Evolutionary conservation across 2,888 invertebrate species (phyloP).

Genomic region (Drosophila bunnanda): DNA sequence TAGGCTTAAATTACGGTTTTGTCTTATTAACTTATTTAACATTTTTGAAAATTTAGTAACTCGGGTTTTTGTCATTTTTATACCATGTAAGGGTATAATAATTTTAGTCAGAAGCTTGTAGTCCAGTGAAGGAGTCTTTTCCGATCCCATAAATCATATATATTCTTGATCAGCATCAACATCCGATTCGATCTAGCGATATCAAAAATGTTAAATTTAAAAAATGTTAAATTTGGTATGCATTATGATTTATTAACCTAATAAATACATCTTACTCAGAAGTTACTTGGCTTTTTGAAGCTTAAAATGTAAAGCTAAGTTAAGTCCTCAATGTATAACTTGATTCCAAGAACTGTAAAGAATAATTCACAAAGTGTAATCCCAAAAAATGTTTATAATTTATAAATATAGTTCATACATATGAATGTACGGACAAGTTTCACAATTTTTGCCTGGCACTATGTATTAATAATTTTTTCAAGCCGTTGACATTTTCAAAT

Average conservation of each 20-base stretch:
- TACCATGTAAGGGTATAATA: too few relatives aligned
- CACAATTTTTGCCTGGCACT: not conserved
- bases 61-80: too few relatives aligned
- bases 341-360: not conserved
- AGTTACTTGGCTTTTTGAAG: not conserved
- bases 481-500: slow-evolving; percentile 38
- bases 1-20: not conserved
- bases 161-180: too few relatives aligned
- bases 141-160: too few relatives aligned
- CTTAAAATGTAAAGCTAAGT: not conserved
- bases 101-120: too few relatives aligned
- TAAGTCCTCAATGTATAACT: not conserved
- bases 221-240: too few relatives aligned
- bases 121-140: too few relatives aligned
- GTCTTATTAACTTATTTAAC: not conserved
- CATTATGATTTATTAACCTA: too few relatives aligned
- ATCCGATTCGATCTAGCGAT: too few relatives aligned
- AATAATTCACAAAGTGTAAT: not conserved
- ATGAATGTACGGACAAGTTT: not conserved
- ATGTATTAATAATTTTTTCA: not conserved
- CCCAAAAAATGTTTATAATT: not conserved
- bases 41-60: not conserved
- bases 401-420: not conserved
- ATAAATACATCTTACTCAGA: too few relatives aligned
- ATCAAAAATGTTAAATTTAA: too few relatives aligned